Conservation (phyloP, 2,113 vertebrate species). For the Osmerus mordax region DNA sequence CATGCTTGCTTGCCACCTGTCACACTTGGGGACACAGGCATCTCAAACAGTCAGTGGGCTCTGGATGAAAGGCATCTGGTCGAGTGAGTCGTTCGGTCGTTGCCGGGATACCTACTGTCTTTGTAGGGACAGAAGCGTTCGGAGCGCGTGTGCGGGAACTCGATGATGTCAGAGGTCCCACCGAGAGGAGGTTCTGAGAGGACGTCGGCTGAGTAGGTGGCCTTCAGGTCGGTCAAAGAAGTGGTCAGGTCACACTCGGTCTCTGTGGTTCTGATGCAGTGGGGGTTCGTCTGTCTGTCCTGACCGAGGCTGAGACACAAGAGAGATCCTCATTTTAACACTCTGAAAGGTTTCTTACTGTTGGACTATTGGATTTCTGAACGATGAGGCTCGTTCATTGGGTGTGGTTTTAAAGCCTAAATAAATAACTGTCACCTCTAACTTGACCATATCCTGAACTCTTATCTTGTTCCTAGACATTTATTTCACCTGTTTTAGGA, state of each 20-base stretch:
- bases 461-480: not conserved
- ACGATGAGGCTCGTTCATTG: no score
- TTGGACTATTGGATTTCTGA: no score
- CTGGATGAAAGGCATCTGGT: no score
- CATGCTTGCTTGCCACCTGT: not conserved
- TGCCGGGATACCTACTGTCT: constrained; percentile 78
- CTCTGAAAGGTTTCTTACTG: no score
- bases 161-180: constrained; percentile 38
- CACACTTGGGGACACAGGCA: not conserved
- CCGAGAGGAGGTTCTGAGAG: constrained; percentile 48
- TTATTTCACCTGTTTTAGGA: not conserved
- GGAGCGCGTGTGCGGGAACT: constrained; percentile 65
- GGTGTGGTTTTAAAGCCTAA: no score
- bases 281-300: constrained; percentile 53
- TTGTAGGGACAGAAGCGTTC: constrained; percentile 77
- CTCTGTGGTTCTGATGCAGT: constrained; percentile 64
- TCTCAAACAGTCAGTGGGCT: not conserved
- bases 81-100: not conserved
- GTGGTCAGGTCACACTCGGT: constrained; percentile 84
- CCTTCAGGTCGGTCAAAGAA: constrained; percentile 54
- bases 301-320: constrained; percentile 51
- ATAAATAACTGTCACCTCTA: no score
- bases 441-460: no score
- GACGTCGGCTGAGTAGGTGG: constrained; percentile 75
- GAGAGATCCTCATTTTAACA: not conserved